These are phyloP conservation scores for Drosophila pachea DNA, from an alignment of 1,140 invertebrate genomes.

Conservation along the genomic window DNA sequence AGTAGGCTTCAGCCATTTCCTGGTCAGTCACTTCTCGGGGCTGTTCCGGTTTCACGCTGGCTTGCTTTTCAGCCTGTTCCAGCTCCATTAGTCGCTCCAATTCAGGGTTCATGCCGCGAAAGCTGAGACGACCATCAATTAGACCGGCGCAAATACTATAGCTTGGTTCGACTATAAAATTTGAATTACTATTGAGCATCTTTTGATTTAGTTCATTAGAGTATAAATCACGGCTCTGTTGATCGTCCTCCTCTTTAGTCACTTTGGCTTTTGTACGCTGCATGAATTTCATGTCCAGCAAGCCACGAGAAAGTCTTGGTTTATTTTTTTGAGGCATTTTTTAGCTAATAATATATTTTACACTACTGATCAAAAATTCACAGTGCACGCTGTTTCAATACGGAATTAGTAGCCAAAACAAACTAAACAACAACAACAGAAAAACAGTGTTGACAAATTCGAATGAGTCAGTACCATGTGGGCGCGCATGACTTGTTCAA, in stretches of 20 bases:
- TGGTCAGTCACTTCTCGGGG: conserved; percentile 84
- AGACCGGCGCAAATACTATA: conserved; percentile 87
- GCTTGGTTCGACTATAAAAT: conserved; percentile 88
- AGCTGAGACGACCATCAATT: conserved; percentile 89
- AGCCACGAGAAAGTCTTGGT: conserved; percentile 83
- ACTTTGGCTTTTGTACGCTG: conserved; percentile 91
- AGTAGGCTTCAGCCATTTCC: conserved; percentile 83
- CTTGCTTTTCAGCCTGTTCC: conserved; percentile 78
- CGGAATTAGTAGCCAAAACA: conserved; percentile 55
- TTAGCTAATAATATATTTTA: not conserved
- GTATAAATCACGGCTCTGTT: conserved; percentile 83
- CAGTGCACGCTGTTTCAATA: conserved; percentile 47
- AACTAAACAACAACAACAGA: conserved; percentile 11
- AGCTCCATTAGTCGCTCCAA: conserved; percentile 87
- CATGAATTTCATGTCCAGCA: conserved; percentile 94
- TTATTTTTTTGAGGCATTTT: conserved; percentile 72
- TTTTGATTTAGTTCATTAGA: conserved; percentile 83
- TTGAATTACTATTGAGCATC: conserved; percentile 81
- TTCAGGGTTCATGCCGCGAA: conserved; percentile 92
- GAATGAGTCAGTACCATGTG: conserved; percentile 4
- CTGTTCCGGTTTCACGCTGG: conserved; percentile 71
- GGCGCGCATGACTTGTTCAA: conserved; percentile 19
- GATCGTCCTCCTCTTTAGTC: conserved; percentile 86
- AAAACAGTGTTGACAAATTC: conserved; percentile 15
- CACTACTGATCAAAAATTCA: not conserved